Evolutionary conservation across 2,113 vertebrate species (phyloP).

Genomic region (Ciconia boyciana): DNA sequence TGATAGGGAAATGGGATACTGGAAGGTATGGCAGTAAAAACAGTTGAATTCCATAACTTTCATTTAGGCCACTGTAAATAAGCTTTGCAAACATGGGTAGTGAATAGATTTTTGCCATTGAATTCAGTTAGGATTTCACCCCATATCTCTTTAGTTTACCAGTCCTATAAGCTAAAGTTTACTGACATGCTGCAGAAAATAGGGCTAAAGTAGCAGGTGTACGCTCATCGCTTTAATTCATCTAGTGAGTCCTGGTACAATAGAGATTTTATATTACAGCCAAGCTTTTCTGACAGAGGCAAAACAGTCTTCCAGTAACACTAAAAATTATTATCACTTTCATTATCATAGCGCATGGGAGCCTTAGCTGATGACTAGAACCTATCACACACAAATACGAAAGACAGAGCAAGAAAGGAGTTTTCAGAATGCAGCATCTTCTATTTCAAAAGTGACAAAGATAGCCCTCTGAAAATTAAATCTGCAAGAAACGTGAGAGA

Average conservation of each 20-base stretch:
- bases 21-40: neutral
- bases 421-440: slow-evolving; percentile 13
- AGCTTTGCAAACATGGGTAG: neutral
- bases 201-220: neutral
- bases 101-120: neutral
- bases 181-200: neutral
- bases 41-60: neutral
- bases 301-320: slow-evolving; percentile 1
- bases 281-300: neutral
- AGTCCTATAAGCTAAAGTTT: neutral
- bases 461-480: slow-evolving; percentile 21
- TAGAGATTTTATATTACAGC: neutral
- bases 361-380: neutral
- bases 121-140: neutral
- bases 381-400: neutral
- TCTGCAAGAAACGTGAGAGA: slow-evolving; percentile 3
- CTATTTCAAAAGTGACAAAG: slow-evolving; percentile 25
- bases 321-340: slow-evolving; percentile 22
- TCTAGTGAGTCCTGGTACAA: neutral
- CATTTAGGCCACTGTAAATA: neutral
- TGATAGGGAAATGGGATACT: neutral
- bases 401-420: neutral
- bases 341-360: neutral
- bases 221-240: neutral
- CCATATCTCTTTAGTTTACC: neutral